phyloP scores from a whole-genome alignment of 1,140 invertebrate species.

The Scylla paramamosain region DNA sequence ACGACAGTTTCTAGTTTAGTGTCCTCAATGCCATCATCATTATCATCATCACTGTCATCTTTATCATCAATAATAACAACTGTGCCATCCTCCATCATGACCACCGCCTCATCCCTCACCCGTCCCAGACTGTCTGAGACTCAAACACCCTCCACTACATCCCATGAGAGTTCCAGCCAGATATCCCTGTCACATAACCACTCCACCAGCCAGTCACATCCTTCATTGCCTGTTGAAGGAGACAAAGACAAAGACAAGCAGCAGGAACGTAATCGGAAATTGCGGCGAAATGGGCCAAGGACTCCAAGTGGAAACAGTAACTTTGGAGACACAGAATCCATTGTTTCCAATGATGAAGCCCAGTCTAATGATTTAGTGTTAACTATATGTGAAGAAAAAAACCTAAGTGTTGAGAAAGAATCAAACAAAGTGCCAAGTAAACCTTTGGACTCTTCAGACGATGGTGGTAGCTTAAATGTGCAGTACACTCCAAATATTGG shows the following conservation, averaged over 20 bases:
- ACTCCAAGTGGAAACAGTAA: conserved; percentile 76
- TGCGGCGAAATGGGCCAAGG: conserved; percentile 67
- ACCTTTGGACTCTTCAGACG: conserved; percentile 73
- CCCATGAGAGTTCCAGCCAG: conserved; percentile 62
- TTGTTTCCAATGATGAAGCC: conserved; percentile 72
- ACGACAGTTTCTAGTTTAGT: conserved; percentile 30
- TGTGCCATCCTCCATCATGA: conserved; percentile 60
- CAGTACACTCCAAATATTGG: conserved; percentile 74
- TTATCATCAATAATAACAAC: conserved; percentile 55
- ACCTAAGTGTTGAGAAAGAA: conserved; percentile 73
- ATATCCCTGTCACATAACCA: conserved; percentile 47
- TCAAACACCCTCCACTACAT: conserved; percentile 33
- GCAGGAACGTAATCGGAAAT: conserved; percentile 68
- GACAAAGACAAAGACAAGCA: conserved; percentile 72
- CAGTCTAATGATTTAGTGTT: conserved; percentile 73
- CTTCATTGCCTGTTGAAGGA: conserved; percentile 17
- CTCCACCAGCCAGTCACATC: conserved; percentile 42
- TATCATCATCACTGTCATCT: conserved; percentile 57
- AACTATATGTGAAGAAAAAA: conserved; percentile 77
- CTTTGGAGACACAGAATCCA: conserved; percentile 74
- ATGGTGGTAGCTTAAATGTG: conserved; percentile 70
- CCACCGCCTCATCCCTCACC: conserved; percentile 41
- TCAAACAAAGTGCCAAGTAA: conserved; percentile 71
- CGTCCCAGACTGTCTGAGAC: conserved; percentile 61
- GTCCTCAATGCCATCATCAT: conserved; percentile 50